Evolutionary conservation across 2,113 vertebrate species (phyloP).

Genomic region (Tricholaema leucomelas): DNA sequence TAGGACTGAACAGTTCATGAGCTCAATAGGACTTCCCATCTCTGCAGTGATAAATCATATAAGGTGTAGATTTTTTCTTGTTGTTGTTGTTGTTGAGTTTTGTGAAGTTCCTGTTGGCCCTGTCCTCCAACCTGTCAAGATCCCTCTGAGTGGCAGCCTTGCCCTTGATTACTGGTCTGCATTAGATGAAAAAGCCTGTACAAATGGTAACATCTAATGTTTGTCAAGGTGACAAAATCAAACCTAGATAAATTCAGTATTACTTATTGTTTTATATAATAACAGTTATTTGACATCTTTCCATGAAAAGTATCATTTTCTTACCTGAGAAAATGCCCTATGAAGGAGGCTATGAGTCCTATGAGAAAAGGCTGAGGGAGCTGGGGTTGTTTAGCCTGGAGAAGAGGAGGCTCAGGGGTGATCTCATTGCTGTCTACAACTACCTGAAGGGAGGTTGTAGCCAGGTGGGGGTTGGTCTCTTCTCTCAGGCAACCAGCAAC

Average conservation of each 20-base stretch:
- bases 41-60: neutral
- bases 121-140: neutral
- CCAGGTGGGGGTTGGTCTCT: too few species aligned
- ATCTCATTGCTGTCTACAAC: too few species aligned
- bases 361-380: too few species aligned
- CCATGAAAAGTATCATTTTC: neutral
- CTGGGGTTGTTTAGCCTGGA: too few species aligned
- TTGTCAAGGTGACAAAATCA: neutral
- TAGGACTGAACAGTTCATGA: neutral
- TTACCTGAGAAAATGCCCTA: neutral
- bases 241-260: neutral
- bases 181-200: neutral
- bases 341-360: too few species aligned
- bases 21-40: neutral
- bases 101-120: neutral
- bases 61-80: neutral
- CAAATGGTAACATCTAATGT: rapidly evolving
- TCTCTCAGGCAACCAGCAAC: too few species aligned
- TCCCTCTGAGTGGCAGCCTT: neutral
- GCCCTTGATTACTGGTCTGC: neutral
- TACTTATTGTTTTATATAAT: neutral
- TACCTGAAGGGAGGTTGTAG: too few species aligned
- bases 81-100: neutral
- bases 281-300: neutral
- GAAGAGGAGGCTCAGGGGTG: too few species aligned